Evolutionary conservation across 2,797 vertebrate genomes (phyloP).

Genomic region (Serranus cabrilla): DNA sequence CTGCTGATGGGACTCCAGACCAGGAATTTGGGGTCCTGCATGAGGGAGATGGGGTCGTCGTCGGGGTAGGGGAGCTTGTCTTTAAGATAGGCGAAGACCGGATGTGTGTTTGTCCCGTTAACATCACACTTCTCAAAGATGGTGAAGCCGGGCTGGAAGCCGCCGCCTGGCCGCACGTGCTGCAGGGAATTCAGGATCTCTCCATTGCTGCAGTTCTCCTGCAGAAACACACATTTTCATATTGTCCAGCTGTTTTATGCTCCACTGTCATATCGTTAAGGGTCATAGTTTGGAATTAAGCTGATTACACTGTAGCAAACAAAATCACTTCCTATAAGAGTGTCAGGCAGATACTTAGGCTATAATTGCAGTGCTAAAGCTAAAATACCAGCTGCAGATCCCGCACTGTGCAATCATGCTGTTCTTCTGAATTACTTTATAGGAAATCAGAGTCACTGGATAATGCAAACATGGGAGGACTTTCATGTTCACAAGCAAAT

Average conservation of each 20-base stretch:
- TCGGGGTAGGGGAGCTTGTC: constrained; percentile 93
- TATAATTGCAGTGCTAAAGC: not conserved
- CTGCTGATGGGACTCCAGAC: constrained; percentile 93
- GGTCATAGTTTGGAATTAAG: constrained; percentile 7
- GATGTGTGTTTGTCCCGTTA: constrained; percentile 92
- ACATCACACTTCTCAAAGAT: constrained; percentile 95
- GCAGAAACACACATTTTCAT: constrained; percentile 38
- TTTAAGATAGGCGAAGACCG: constrained; percentile 96
- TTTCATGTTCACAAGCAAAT: not conserved
- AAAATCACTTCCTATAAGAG: not conserved
- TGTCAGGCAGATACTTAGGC: not conserved
- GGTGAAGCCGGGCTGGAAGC: constrained; percentile 93
- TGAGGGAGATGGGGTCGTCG: constrained; percentile 89
- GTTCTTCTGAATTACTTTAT: not conserved
- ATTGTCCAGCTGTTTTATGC: not conserved
- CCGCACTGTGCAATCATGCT: not conserved
- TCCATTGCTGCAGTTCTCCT: constrained; percentile 94
- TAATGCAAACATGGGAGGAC: not conserved
- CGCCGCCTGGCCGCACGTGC: constrained; percentile 92
- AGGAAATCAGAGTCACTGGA: not conserved
- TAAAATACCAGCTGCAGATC: not conserved
- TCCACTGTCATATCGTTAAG: not conserved
- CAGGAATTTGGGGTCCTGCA: constrained; percentile 91
- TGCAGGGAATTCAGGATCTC: constrained; percentile 94
- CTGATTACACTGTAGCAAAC: constrained; percentile 11